Base-by-base conservation (phyloP, 2,888 invertebrate genomes). In the Xestia ashworthii region DNA sequence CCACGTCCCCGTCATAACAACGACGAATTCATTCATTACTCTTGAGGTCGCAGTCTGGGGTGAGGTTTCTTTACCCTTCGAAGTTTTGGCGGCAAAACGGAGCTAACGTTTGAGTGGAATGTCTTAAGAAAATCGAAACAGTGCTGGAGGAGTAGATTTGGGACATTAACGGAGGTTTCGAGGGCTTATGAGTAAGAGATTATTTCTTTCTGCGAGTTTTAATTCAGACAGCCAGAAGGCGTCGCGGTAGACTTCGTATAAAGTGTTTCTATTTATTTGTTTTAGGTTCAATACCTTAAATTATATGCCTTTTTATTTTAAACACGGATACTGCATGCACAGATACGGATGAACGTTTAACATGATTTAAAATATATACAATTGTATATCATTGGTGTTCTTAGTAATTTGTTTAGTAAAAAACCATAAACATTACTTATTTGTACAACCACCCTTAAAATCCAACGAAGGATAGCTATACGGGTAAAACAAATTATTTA, bases 1-100 rank as follows among this genome's bases (percentile, higher is more conserved):
- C 38, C 32, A 25, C 25, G 22, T 19, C 9, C 9, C 55, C 41
- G 38, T 68, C 80, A 71, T 32, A 78, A 41, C 53, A 69, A 72
- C 50, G 69, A 25, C 12, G 4, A 41, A 25, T 14, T 38, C 72
- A 48, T 69, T 50, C 25, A 66, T 68, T 68, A 53, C 5, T 53
- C 19, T 25, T 68, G 9, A 41, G 19, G 32, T 38, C 46, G 11
- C 19, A 38, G 38, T 38, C 14, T n/a, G 16, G 38, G 60, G 22
- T 53, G 53, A 53, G 11, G 8, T 38, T 66, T 38, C 5, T 72
- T 25, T 41, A 50, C 12, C 8, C 25, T 19, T 3, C n/a, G 12
- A 38, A 67, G 38, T 48, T 48, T 48, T 12, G 19, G n/a, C 38
- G 19, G 12, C 16, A 16, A 12, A 19, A 38, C 12, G 11, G 4